Percentiles rank a stretch among this genome's conserved stretches.
Conservation (phyloP, 2,888 invertebrate genomes). For the Plutella xylostella region DNA sequence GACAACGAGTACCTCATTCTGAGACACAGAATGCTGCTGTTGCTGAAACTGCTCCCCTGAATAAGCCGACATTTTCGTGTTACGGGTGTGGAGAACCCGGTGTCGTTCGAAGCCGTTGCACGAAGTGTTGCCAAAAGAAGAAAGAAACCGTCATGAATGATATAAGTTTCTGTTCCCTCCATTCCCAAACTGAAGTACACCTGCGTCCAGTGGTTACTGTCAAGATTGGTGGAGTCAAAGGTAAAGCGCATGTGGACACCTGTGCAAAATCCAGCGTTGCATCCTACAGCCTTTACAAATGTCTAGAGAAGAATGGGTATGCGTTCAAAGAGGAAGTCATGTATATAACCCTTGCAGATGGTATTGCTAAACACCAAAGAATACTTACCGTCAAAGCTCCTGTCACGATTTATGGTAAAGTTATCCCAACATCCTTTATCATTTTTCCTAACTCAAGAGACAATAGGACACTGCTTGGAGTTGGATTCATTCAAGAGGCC, state of each 20-base stretch:
- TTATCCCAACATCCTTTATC: background rate
- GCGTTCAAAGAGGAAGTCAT: slow-evolving; percentile 4
- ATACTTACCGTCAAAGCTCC: background rate
- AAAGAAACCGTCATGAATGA: background rate
- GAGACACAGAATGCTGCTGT: too few species aligned
- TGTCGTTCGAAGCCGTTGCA: slow-evolving; percentile 11
- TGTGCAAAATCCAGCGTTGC: slow-evolving; percentile 16
- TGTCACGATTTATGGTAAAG: background rate
- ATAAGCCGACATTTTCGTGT: slow-evolving; percentile 7
- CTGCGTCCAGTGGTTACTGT: slow-evolving; percentile 13
- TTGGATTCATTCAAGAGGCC: slow-evolving; percentile 3
- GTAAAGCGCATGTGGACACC: slow-evolving; percentile 12
- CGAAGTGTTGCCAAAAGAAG: background rate
- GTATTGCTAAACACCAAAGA: background rate
- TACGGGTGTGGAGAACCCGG: slow-evolving; percentile 17
- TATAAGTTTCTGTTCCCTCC: slow-evolving; percentile 11
- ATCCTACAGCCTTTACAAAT: slow-evolving; percentile 11
- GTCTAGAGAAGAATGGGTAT: slow-evolving; percentile 9
- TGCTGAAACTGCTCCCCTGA: too few species aligned
- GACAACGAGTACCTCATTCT: too few species aligned
- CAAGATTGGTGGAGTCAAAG: slow-evolving; percentile 4
- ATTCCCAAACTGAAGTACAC: slow-evolving; percentile 7
- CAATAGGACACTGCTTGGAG: background rate
- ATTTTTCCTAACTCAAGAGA: background rate
- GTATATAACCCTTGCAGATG: background rate